A percentile compares a stretch with the other conserved stretches of the same genome.
phyloP scores from a whole-genome alignment of 2,888 invertebrate species.

The Limnephilus rhombicus region DNA sequence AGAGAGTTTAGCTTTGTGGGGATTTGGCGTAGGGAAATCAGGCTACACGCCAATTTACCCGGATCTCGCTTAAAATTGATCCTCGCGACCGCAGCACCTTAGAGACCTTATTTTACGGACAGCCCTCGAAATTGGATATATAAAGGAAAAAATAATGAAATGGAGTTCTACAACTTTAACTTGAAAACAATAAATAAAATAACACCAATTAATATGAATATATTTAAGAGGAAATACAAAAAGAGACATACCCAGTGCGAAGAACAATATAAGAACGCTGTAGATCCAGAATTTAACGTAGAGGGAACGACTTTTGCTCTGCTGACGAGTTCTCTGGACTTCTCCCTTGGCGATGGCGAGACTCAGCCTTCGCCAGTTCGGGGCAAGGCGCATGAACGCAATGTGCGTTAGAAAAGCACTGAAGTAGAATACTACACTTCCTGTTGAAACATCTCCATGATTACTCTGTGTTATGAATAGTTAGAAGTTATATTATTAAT shows the following conservation, averaged over 20 bases:
- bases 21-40: too few species aligned
- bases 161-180: neutral
- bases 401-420: slow-evolving; percentile 76
- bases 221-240: neutral
- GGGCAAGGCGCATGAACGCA: slow-evolving; percentile 75
- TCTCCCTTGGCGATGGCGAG: slow-evolving; percentile 47
- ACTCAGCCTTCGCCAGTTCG: slow-evolving; percentile 73
- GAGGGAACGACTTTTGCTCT: slow-evolving; percentile 47
- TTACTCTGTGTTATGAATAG: too few species aligned
- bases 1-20: too few species aligned
- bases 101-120: too few species aligned
- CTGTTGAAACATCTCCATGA: slow-evolving; percentile 67
- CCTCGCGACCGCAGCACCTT: too few species aligned
- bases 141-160: neutral
- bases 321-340: slow-evolving; percentile 20
- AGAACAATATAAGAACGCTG: slow-evolving; percentile 51
- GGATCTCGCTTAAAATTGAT: too few species aligned
- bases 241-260: slow-evolving; percentile 35
- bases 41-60: too few species aligned
- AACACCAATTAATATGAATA: neutral
- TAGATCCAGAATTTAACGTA: slow-evolving; percentile 44
- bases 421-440: slow-evolving; percentile 77
- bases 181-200: neutral
- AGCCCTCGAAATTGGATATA: too few species aligned
- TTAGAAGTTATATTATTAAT: too few species aligned